These are phyloP conservation scores for Dione vanillae DNA, from an alignment of 2,888 invertebrate genomes.

Conservation along the genomic window DNA sequence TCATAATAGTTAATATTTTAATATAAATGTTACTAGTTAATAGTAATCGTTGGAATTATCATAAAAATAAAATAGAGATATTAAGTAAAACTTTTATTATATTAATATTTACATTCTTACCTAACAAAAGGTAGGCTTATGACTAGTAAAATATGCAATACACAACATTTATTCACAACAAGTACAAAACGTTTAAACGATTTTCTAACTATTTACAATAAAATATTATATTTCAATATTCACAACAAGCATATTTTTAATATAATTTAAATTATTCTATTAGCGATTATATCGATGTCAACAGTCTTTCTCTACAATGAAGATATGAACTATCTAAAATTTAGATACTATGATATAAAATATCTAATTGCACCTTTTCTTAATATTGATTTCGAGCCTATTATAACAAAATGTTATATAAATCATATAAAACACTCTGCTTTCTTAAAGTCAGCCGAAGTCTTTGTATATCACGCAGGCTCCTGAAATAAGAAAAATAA, in stretches of 20 bases:
- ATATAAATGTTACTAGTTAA: not conserved
- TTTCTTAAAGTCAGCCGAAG: conserved; percentile 7
- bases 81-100: conserved; percentile 53
- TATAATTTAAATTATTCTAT: conserved; percentile 26
- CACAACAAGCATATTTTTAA: conserved; percentile 24
- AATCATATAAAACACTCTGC: conserved; percentile 33
- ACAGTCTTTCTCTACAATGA: conserved; percentile 47
- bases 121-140: conserved; percentile 64
- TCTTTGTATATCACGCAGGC: conserved; percentile 47
- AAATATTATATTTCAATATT: conserved; percentile 33
- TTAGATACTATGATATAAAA: conserved; percentile 34
- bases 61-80: not conserved
- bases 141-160: conserved; percentile 64
- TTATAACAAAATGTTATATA: conserved; percentile 30
- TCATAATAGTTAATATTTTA: too few species aligned
- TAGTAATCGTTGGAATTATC: not conserved
- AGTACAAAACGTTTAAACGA: conserved; percentile 24
- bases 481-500: conserved; percentile 50
- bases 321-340: conserved; percentile 18
- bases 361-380: conserved; percentile 42
- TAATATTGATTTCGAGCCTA: conserved; percentile 21
- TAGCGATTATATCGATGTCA: conserved; percentile 43
- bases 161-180: conserved; percentile 54
- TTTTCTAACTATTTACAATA: conserved; percentile 36
- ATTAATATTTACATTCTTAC: conserved; percentile 66